Conservation (phyloP, 2,113 vertebrate genomes). For the Camelus dromedarius region DNA sequence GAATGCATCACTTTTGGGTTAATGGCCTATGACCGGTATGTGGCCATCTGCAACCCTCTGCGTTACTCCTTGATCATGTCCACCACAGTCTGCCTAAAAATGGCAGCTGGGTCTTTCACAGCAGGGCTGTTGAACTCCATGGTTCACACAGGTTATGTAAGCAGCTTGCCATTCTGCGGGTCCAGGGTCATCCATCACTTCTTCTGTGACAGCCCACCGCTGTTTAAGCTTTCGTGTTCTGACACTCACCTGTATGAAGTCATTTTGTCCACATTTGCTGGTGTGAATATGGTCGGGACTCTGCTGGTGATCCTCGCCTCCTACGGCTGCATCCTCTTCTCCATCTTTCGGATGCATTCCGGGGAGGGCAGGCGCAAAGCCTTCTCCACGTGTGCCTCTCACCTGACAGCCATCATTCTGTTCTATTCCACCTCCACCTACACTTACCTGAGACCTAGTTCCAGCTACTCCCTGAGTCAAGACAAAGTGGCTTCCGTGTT, state of each 20-base stretch:
- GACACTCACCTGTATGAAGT: conserved; percentile 44
- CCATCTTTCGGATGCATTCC: conserved; percentile 27
- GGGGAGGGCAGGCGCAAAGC: conserved; percentile 46
- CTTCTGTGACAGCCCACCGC: conserved; percentile 67
- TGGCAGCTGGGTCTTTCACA: conserved; percentile 55
- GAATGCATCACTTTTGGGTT: conserved; percentile 75
- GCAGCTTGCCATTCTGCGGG: conserved; percentile 61
- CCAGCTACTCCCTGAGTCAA: conserved; percentile 28
- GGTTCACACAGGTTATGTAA: conserved; percentile 6
- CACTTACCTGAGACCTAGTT: conserved; percentile 58
- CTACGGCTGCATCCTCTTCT: conserved; percentile 50
- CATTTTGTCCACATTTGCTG: conserved; percentile 52
- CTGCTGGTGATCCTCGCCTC: conserved; percentile 60
- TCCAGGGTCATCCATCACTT: conserved; percentile 67
- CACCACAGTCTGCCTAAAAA: neutral
- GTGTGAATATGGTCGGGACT: neutral
- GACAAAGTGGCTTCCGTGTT: conserved; percentile 52
- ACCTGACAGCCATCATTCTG: conserved; percentile 52
- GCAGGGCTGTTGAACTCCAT: conserved; percentile 57
- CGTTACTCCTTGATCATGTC: conserved; percentile 69
- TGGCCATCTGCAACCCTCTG: conserved; percentile 73
- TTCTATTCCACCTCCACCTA: conserved; percentile 53
- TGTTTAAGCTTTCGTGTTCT: conserved; percentile 68
- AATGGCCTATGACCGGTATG: conserved; percentile 73
- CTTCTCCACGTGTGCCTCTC: conserved; percentile 63